Evolutionary conservation across 2,797 vertebrate genomes (phyloP).

Genomic region (Crocodylus rhombifer): DNA sequence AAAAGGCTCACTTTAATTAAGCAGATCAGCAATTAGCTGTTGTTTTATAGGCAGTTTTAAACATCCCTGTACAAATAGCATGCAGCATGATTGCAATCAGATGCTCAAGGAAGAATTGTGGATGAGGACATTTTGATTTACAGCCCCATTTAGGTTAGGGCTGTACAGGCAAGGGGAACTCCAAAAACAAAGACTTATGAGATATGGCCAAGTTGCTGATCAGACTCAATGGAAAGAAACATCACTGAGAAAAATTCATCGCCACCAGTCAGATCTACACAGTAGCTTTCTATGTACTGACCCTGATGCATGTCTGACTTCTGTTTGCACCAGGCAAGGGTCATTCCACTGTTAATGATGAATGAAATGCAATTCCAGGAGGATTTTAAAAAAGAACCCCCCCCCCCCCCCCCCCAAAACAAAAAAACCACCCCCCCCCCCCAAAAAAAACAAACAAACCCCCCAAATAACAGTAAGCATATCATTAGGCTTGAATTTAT

Average conservation of each 20-base stretch:
- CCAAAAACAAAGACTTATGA: slow-evolving; percentile 57
- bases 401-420: no score
- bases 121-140: slow-evolving; percentile 83
- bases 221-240: neutral
- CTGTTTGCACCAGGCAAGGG: neutral
- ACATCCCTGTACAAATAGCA: slow-evolving; percentile 83
- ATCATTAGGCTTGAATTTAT: neutral
- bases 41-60: slow-evolving; percentile 89
- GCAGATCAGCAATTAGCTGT: slow-evolving; percentile 88
- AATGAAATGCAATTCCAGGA: neutral
- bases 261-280: neutral
- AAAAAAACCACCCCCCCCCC: no score
- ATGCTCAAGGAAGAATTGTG: slow-evolving; percentile 75
- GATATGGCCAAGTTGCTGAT: slow-evolving; percentile 11
- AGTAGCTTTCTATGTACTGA: neutral
- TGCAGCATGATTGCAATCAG: slow-evolving; percentile 83
- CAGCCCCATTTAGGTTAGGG: slow-evolving; percentile 78
- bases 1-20: slow-evolving; percentile 90
- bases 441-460: neutral
- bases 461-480: neutral
- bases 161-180: slow-evolving; percentile 61
- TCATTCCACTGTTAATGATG: neutral
- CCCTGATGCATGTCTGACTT: neutral
- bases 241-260: neutral
- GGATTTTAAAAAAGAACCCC: neutral